Conservation (phyloP, 2,888 invertebrate genomes). For the Pheosia tremula region DNA sequence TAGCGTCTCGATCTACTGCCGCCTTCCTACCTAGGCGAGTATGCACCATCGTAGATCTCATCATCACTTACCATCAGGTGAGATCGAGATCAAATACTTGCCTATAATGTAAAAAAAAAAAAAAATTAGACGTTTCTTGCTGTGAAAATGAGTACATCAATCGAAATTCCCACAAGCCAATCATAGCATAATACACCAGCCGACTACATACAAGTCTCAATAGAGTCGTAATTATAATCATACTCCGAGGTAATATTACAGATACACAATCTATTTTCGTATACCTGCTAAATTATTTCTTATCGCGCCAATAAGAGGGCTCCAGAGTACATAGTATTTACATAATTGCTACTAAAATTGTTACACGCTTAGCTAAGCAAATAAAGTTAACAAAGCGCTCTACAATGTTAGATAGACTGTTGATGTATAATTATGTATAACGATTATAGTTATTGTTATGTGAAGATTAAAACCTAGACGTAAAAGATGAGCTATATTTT, state of each 20-base stretch:
- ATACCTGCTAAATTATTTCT: not conserved
- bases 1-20: no score
- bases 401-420: not conserved
- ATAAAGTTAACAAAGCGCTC: conserved; percentile 2
- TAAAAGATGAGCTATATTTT: not conserved
- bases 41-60: no score
- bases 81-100: no score
- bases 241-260: not conserved
- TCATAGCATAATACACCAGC: not conserved
- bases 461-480: conserved; percentile 1
- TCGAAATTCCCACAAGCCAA: not conserved
- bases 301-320: not conserved
- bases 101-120: no score
- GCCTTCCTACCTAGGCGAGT: no score
- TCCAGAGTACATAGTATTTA: not conserved
- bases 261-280: not conserved
- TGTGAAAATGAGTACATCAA: no score
- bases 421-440: not conserved
- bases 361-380: conserved; percentile 1
- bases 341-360: conserved; percentile 1
- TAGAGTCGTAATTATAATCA: not conserved
- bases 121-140: no score
- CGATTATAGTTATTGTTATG: conserved; percentile 2
- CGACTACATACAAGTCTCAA: not conserved
- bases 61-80: no score